These are phyloP conservation scores for Scartelaos histophorus DNA, from an alignment of 2,113 vertebrate genomes.

Conservation along the genomic window DNA sequence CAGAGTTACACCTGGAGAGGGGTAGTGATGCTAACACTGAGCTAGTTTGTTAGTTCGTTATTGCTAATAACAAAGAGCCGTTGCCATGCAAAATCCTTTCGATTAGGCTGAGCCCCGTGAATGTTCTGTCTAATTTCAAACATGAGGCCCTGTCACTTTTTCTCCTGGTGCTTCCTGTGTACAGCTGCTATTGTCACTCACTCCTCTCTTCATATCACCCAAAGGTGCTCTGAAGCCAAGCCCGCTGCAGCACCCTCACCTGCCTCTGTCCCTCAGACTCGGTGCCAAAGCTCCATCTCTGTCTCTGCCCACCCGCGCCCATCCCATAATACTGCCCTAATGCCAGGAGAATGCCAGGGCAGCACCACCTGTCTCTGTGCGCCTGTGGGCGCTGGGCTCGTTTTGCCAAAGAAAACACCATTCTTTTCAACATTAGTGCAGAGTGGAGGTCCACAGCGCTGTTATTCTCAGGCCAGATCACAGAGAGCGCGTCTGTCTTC, in stretches of 20 bases:
- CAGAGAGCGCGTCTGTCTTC: slow-evolving; percentile 45
- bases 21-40: no score
- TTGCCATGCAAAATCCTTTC: no score
- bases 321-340: slow-evolving; percentile 45
- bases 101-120: no score
- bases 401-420: slow-evolving; percentile 56
- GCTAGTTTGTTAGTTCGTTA: no score
- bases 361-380: slow-evolving; percentile 47
- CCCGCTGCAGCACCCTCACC: slow-evolving; percentile 51
- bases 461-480: slow-evolving; percentile 38
- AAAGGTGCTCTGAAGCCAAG: slow-evolving; percentile 52
- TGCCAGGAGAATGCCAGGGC: slow-evolving; percentile 44
- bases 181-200: slow-evolving; percentile 69
- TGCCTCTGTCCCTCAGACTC: slow-evolving; percentile 66
- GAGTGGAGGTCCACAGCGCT: slow-evolving; percentile 23
- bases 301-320: slow-evolving; percentile 31
- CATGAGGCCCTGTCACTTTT: background rate
- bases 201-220: slow-evolving; percentile 43
- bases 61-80: no score
- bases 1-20: no score
- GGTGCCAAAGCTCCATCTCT: slow-evolving; percentile 54
- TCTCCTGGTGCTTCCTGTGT: slow-evolving; percentile 18
- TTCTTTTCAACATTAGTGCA: slow-evolving; percentile 27
- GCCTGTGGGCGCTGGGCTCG: slow-evolving; percentile 27
- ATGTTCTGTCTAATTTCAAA: background rate